A percentile compares a stretch with the other conserved stretches of the same genome.
Evolutionary conservation across 2,888 invertebrate genomes (phyloP).

Genomic region (Argynnis bischoffii): DNA sequence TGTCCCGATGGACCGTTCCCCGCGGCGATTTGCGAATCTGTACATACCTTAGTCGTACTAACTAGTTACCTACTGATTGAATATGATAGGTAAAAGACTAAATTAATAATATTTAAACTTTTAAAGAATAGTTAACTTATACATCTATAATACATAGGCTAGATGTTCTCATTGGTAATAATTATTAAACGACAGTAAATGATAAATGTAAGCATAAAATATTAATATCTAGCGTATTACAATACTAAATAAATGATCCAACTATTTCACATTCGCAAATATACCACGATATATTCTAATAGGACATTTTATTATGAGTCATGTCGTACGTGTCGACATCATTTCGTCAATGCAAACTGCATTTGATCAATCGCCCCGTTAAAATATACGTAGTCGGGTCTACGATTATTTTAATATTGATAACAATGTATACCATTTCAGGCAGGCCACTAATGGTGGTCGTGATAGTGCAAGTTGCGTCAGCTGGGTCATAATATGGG

Average conservation of each 20-base stretch:
- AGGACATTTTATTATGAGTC: slow-evolving; percentile 16
- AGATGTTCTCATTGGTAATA: no score
- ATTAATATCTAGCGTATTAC: no score
- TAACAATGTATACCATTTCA: slow-evolving; percentile 40
- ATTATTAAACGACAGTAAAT: no score
- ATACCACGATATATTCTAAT: slow-evolving; percentile 13
- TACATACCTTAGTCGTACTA: slow-evolving; percentile 7
- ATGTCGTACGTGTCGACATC: slow-evolving; percentile 14
- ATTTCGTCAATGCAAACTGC: slow-evolving; percentile 24
- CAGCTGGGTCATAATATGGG: slow-evolving; percentile 49
- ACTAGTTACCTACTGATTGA: slow-evolving; percentile 18
- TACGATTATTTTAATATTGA: slow-evolving; percentile 40
- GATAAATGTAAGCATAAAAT: no score
- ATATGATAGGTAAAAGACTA: slow-evolving; percentile 17
- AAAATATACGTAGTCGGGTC: slow-evolving; percentile 17
- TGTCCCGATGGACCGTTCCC: slow-evolving; percentile 28
- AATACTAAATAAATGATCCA: no score
- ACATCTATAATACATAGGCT: no score
- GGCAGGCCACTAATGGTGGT: slow-evolving; percentile 48
- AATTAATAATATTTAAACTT: no score
- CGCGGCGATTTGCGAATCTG: slow-evolving; percentile 29
- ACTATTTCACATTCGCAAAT: neutral
- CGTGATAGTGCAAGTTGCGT: slow-evolving; percentile 65
- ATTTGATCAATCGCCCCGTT: slow-evolving; percentile 27
- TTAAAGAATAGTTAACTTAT: no score